A percentile compares a stretch with the other conserved stretches of the same genome.
Conservation (phyloP, 2,888 invertebrate species). For the Endotricha flammealis region DNA sequence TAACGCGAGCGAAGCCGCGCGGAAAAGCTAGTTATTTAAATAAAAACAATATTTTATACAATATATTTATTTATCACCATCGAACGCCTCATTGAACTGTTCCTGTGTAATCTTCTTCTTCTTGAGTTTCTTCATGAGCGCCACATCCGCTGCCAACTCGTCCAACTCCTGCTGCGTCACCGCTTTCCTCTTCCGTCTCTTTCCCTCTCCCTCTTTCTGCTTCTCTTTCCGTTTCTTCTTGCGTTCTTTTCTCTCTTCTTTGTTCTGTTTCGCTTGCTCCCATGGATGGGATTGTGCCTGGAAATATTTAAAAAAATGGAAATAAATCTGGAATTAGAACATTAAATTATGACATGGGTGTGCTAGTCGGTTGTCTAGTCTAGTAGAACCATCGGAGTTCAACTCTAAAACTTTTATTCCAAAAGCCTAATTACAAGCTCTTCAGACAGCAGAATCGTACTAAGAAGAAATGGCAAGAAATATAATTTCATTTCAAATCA, state of each 20-base stretch:
- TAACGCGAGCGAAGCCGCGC: no score
- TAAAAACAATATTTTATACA: neutral
- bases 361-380: no score
- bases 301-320: neutral
- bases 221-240: slow-evolving; percentile 80
- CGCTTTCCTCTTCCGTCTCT: slow-evolving; percentile 49
- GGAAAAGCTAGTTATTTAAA: no score
- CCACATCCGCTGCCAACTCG: slow-evolving; percentile 88
- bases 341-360: no score
- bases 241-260: slow-evolving; percentile 81
- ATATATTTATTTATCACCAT: slow-evolving; percentile 48
- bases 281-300: slow-evolving; percentile 83
- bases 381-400: no score
- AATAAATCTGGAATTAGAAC: no score
- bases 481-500: no score
- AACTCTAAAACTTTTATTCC: no score
- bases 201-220: slow-evolving; percentile 62
- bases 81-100: slow-evolving; percentile 82
- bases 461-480: no score
- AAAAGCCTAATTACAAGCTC: no score
- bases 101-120: slow-evolving; percentile 86
- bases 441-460: no score
- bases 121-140: slow-evolving; percentile 91
- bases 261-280: slow-evolving; percentile 86
- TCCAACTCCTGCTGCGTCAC: slow-evolving; percentile 85